A percentile compares a stretch with the other conserved stretches of the same genome.
Conservation (phyloP, 2,797 vertebrate species). For the Antennarius maculatus region DNA sequence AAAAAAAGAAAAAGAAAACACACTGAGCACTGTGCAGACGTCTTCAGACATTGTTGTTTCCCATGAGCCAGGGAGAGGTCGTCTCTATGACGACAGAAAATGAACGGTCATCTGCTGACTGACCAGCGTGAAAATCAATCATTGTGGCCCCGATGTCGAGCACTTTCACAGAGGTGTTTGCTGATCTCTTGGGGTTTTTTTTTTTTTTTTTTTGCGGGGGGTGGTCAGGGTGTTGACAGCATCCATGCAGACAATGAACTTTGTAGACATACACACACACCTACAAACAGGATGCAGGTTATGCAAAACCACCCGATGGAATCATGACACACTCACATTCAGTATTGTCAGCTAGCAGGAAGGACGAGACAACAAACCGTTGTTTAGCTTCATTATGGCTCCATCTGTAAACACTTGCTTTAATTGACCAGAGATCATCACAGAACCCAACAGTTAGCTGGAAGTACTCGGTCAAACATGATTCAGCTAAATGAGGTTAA, state of each 20-base stretch:
- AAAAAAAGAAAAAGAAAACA: too few species aligned
- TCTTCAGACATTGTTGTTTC: slow-evolving; percentile 38
- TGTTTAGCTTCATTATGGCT: slow-evolving; percentile 7
- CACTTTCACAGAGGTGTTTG: slow-evolving; percentile 79
- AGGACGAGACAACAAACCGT: neutral
- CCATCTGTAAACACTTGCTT: slow-evolving; percentile 42
- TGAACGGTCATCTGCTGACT: slow-evolving; percentile 70
- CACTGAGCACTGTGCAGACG: too few species aligned
- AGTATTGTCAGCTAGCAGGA: slow-evolving; percentile 20
- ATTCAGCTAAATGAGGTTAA: slow-evolving; percentile 40
- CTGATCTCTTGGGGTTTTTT: slow-evolving; percentile 61
- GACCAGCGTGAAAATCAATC: slow-evolving; percentile 75
- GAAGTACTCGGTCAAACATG: slow-evolving; percentile 36
- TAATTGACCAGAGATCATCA: slow-evolving; percentile 38
- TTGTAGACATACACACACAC: slow-evolving; percentile 13
- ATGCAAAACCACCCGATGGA: slow-evolving; percentile 37
- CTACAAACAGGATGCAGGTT: slow-evolving; percentile 38
- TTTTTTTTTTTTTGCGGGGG: too few species aligned
- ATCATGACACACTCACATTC: slow-evolving; percentile 42
- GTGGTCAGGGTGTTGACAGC: slow-evolving; percentile 19
- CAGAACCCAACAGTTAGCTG: slow-evolving; percentile 16
- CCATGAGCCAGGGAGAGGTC: slow-evolving; percentile 68
- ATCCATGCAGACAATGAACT: slow-evolving; percentile 41
- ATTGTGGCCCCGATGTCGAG: slow-evolving; percentile 58
- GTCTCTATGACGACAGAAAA: slow-evolving; percentile 72